Conservation (phyloP, 2,113 vertebrate species). For the Zootoca vivipara region DNA sequence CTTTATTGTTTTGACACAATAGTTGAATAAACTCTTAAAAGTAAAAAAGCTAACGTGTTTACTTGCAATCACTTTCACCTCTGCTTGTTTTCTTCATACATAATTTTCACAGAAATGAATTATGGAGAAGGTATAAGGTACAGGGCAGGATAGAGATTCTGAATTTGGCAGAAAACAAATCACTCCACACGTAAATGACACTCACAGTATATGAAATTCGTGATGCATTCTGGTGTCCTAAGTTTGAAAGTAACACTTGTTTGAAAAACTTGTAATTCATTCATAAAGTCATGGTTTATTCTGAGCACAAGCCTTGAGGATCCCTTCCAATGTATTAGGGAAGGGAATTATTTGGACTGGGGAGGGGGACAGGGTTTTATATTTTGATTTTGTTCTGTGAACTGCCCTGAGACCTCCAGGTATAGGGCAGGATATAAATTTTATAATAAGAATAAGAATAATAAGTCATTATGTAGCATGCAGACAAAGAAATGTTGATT, state of each 20-base stretch:
- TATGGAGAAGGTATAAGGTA: background rate
- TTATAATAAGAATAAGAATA: background rate
- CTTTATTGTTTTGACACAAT: conserved; percentile 75
- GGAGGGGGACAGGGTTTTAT: too few species aligned
- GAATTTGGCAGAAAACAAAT: background rate
- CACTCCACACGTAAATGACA: background rate
- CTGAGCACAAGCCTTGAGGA: background rate
- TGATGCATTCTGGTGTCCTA: background rate
- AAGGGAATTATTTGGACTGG: background rate
- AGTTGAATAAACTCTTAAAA: conserved; percentile 77
- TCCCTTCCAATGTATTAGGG: background rate
- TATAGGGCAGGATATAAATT: too few species aligned
- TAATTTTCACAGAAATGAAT: conserved; percentile 12
- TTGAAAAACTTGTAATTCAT: background rate
- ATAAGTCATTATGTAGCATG: background rate
- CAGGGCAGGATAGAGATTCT: background rate
- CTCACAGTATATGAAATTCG: background rate
- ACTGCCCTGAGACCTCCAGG: too few species aligned
- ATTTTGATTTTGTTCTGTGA: too few species aligned
- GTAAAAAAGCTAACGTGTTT: conserved; percentile 76
- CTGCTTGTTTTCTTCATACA: conserved; percentile 17
- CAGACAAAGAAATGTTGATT: background rate
- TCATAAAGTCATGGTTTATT: background rate
- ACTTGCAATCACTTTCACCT: conserved; percentile 59
- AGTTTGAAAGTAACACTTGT: background rate